Conservation (phyloP, 92 coral and sea anemone species). For the Phenganax stokvisi region DNA sequence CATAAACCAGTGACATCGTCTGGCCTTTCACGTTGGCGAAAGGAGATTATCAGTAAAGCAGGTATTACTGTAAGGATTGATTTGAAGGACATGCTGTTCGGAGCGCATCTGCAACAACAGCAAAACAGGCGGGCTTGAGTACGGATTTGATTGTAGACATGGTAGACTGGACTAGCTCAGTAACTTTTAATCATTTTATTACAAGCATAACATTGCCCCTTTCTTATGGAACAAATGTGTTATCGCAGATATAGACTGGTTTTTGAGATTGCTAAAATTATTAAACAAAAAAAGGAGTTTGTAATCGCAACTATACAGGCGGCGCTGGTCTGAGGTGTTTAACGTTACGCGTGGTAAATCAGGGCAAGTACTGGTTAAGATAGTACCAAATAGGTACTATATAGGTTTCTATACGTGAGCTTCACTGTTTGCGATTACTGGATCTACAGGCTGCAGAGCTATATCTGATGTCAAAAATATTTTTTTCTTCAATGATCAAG, state of each 20-base stretch:
- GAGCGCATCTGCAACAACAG: slow-evolving; percentile 32
- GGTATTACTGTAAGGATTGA: slow-evolving; percentile 9
- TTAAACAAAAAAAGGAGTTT: not conserved
- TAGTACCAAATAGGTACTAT: too few species aligned
- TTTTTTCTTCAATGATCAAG: too few species aligned
- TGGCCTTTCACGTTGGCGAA: slow-evolving; percentile 30
- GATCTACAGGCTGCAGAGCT: too few species aligned
- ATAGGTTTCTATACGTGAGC: too few species aligned
- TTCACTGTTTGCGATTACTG: too few species aligned
- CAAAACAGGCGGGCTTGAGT: slow-evolving; percentile 33
- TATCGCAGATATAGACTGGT: not conserved
- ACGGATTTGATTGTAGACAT: not conserved
- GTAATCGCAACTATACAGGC: not conserved
- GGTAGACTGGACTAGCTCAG: slow-evolving; percentile 13
- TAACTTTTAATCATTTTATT: slow-evolving; percentile 9
- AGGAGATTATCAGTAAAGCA: slow-evolving; percentile 25
- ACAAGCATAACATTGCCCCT: not conserved
- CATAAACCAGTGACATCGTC: slow-evolving; percentile 26
- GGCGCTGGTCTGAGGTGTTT: not conserved
- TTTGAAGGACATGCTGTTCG: slow-evolving; percentile 44
- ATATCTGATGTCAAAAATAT: too few species aligned
- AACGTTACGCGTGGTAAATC: too few species aligned
- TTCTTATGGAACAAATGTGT: slow-evolving; percentile 10
- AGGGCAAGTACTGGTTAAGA: too few species aligned
- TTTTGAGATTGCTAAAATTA: not conserved